Percentiles rank a stretch among this genome's conserved stretches.
Evolutionary conservation across 1,140 invertebrate genomes (phyloP).

Genomic region (Eufriesea mexicana): DNA sequence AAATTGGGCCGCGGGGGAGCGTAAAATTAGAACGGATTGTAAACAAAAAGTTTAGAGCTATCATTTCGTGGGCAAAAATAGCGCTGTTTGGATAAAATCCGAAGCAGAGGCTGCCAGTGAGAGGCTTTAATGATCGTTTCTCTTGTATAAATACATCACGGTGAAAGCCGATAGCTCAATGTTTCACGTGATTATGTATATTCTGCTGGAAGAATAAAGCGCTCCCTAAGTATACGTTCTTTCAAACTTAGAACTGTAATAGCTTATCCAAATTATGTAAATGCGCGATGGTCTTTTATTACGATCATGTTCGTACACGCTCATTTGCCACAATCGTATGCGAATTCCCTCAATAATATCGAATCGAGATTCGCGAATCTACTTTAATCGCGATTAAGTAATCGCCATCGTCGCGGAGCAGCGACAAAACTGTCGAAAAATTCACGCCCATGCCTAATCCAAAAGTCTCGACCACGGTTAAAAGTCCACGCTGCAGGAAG

Average conservation of each 20-base stretch:
- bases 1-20: neutral
- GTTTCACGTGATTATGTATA: neutral
- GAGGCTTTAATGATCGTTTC: neutral
- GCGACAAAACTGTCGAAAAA: neutral
- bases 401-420: too few species aligned
- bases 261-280: neutral
- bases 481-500: conserved; percentile 2
- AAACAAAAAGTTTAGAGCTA: neutral
- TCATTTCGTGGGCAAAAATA: neutral
- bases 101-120: neutral
- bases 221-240: neutral
- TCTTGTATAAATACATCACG: neutral
- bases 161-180: neutral
- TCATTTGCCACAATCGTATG: too few species aligned
- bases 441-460: neutral
- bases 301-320: neutral
- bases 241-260: neutral
- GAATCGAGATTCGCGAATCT: neutral
- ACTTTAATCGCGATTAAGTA: too few species aligned
- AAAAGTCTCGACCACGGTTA: neutral
- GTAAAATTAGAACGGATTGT: neutral
- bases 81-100: neutral
- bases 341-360: neutral
- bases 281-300: neutral
- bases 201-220: neutral